phyloP scores from a whole-genome alignment of 2,113 vertebrate genomes.

The Labeo rohita region DNA sequence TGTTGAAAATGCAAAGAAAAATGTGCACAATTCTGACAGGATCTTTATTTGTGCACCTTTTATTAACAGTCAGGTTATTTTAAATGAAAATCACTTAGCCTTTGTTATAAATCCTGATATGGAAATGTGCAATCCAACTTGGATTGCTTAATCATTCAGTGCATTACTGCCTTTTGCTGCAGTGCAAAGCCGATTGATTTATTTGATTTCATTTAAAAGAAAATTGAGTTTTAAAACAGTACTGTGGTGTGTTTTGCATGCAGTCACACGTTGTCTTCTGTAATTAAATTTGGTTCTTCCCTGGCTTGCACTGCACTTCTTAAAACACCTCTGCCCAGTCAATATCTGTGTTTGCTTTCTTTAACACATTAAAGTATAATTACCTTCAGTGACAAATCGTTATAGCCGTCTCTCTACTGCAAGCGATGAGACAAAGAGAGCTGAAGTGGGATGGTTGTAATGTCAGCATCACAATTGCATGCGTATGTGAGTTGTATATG shows the following conservation, averaged over 20 bases:
- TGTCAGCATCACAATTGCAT: not conserved
- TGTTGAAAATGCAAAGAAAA: not conserved
- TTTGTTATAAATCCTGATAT: not conserved
- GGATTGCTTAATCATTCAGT: not conserved
- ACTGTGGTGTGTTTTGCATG: not conserved
- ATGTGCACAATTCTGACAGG: not conserved
- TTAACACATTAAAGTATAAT: slow-evolving; percentile 36
- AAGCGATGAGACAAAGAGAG: slow-evolving; percentile 15
- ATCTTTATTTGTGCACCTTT: not conserved
- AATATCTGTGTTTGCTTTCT: slow-evolving; percentile 27
- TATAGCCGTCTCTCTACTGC: not conserved
- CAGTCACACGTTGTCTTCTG: not conserved
- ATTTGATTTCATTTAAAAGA: not conserved
- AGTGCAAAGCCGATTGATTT: not conserved
- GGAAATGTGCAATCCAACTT: not conserved
- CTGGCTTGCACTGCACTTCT: not conserved
- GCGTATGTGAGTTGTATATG: slow-evolving; percentile 45
- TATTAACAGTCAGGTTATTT: not conserved
- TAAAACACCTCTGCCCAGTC: not conserved
- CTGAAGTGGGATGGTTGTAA: not conserved
- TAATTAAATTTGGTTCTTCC: not conserved
- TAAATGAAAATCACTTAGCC: not conserved
- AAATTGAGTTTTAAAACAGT: not conserved
- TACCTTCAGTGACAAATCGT: slow-evolving; percentile 4
- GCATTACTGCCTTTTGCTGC: not conserved